A percentile compares a stretch with the other conserved stretches of the same genome.
These are phyloP conservation scores for Pristionchus mayeri DNA, from an alignment of 2,888 invertebrate species.

Conservation along the genomic window DNA sequence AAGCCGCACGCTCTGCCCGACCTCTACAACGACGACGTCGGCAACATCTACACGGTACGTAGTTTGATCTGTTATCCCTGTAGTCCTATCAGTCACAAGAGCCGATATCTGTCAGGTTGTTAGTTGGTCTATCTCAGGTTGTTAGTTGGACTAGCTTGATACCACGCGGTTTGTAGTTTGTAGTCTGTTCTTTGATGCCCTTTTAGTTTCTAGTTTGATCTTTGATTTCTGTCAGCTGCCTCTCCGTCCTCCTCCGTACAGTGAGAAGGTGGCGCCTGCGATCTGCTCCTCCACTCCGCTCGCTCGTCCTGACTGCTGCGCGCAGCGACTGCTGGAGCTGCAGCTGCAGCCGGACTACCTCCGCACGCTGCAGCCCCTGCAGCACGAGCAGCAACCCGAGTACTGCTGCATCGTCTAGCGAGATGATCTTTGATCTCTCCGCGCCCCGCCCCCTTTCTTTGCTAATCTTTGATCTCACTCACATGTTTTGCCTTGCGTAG, in stretches of 20 bases:
- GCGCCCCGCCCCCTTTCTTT: background rate
- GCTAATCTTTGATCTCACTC: background rate
- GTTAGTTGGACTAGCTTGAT: background rate
- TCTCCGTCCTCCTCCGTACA: too few species aligned
- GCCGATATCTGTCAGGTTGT: too few species aligned
- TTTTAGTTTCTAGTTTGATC: background rate
- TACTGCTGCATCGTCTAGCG: background rate
- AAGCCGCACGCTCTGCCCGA: background rate
- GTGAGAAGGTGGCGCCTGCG: too few species aligned
- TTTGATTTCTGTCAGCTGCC: too few species aligned
- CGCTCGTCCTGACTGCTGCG: too few species aligned
- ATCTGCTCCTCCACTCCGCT: too few species aligned
- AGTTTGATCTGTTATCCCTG: background rate
- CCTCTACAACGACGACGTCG: background rate
- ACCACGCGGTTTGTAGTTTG: background rate
- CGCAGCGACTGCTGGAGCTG: too few species aligned
- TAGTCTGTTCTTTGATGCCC: background rate
- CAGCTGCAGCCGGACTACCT: background rate
- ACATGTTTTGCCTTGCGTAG: too few species aligned
- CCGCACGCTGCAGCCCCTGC: too few species aligned
- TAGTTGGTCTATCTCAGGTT: too few species aligned
- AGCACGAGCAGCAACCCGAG: too few species aligned
- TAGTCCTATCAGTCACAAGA: too few species aligned
- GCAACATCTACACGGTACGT: conserved; percentile 5
- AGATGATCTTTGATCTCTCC: conserved; percentile 37